These are phyloP conservation scores for Parapsyche elsis DNA, from an alignment of 1,140 invertebrate genomes.

Conservation along the genomic window DNA sequence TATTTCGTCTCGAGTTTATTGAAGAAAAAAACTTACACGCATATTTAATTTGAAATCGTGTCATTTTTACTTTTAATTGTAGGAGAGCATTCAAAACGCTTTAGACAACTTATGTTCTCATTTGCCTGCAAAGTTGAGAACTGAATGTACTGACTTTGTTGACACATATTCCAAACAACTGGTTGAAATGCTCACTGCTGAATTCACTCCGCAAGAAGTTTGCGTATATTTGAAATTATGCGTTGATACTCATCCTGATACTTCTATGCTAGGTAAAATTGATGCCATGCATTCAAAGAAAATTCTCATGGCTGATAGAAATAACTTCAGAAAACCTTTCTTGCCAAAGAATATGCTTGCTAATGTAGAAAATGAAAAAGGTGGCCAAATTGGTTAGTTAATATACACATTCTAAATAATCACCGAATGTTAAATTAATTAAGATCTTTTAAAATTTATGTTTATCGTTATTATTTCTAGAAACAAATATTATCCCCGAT, in stretches of 20 bases:
- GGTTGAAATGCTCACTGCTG: constrained; percentile 79
- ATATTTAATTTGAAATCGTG: background rate
- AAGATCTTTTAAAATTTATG: no score
- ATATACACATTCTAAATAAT: background rate
- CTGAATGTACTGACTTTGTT: constrained; percentile 81
- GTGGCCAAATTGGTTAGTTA: constrained; percentile 70
- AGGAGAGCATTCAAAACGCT: constrained; percentile 77
- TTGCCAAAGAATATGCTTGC: constrained; percentile 60
- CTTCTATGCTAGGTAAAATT: constrained; percentile 53
- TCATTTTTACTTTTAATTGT: constrained; percentile 54
- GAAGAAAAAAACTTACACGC: no score
- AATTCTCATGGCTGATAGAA: constrained; percentile 60
- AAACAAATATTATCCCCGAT: constrained; percentile 74
- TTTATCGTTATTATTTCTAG: constrained; percentile 59
- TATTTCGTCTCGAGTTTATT: constrained; percentile 34
- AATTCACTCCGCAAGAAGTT: constrained; percentile 82
- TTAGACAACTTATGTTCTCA: constrained; percentile 79
- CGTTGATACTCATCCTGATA: constrained; percentile 60
- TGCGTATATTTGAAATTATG: constrained; percentile 82
- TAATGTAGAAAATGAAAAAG: constrained; percentile 56
- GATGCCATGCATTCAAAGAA: constrained; percentile 61
- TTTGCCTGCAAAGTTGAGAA: constrained; percentile 72
- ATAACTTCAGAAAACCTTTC: constrained; percentile 59
- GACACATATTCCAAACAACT: constrained; percentile 79
- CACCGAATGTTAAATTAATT: background rate